These are phyloP conservation scores for Acromyrmex heyeri DNA, from an alignment of 1,140 invertebrate genomes.

Conservation along the genomic window DNA sequence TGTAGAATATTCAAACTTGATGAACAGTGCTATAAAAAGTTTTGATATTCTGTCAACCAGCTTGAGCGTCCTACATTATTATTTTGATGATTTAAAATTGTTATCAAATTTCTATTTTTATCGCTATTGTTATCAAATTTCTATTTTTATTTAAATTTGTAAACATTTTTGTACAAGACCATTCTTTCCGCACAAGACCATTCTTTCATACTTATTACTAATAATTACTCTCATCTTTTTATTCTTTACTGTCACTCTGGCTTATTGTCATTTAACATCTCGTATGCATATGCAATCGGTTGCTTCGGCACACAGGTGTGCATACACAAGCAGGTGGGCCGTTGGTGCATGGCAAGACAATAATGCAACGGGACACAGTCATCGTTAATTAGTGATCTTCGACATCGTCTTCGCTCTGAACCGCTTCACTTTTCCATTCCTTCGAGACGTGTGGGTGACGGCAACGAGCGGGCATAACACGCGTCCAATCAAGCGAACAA, in stretches of 20 bases:
- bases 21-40: too few relatives aligned
- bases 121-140: too few relatives aligned
- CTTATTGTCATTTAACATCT: slow-evolving; percentile 28
- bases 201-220: neutral
- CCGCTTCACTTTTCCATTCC: neutral
- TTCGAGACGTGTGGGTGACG: slow-evolving; percentile 78
- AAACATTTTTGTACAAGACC: too few relatives aligned
- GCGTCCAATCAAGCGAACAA: slow-evolving; percentile 69
- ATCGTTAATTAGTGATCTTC: slow-evolving; percentile 83
- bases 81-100: too few relatives aligned
- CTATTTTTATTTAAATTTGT: too few relatives aligned
- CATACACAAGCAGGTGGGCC: slow-evolving; percentile 78
- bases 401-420: slow-evolving; percentile 54
- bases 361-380: slow-evolving; percentile 78
- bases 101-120: too few relatives aligned
- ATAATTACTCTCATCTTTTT: slow-evolving; percentile 16
- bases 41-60: too few relatives aligned
- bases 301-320: slow-evolving; percentile 66
- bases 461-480: slow-evolving; percentile 55
- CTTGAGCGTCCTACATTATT: too few relatives aligned
- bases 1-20: too few relatives aligned
- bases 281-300: slow-evolving; percentile 55
- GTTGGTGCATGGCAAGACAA: slow-evolving; percentile 74
- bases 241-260: slow-evolving; percentile 13
- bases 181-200: too few relatives aligned